Evolutionary conservation across 1,140 invertebrate genomes (phyloP).

Genomic region (Pseudobourletiella spinata): DNA sequence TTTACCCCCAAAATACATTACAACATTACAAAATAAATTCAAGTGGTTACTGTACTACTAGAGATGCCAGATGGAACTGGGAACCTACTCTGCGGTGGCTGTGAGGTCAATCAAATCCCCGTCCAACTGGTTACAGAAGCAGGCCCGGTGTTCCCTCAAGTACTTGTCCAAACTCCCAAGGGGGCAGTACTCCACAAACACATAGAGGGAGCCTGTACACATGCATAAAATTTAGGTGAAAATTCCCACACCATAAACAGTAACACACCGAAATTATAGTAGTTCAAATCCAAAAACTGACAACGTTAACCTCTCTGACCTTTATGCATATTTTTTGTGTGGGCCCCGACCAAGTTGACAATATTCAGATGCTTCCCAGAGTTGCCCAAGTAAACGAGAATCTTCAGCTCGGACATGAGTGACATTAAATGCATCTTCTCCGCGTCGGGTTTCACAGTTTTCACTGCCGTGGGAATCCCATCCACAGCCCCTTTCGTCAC

Average conservation of each 20-base stretch:
- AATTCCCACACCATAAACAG: neutral
- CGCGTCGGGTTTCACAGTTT: slow-evolving; percentile 37
- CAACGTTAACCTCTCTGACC: too few relatives aligned
- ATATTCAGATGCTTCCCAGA: slow-evolving; percentile 48
- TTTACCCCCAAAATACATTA: too few relatives aligned
- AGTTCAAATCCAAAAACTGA: neutral
- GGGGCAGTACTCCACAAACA: slow-evolving; percentile 13
- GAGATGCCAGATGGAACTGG: too few relatives aligned
- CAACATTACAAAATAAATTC: neutral
- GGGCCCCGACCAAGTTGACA: slow-evolving; percentile 49
- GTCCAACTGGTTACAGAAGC: neutral
- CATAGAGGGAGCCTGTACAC: slow-evolving; percentile 5
- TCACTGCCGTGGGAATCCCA: slow-evolving; percentile 40
- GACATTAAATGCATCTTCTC: slow-evolving; percentile 38
- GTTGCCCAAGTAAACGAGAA: slow-evolving; percentile 40
- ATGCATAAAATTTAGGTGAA: too few relatives aligned
- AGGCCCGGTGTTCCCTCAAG: neutral
- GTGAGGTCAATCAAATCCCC: neutral
- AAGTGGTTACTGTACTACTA: neutral
- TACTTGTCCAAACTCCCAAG: slow-evolving; percentile 8
- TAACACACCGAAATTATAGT: neutral
- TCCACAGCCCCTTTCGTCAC: slow-evolving; percentile 41
- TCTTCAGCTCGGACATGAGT: slow-evolving; percentile 48
- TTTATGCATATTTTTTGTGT: slow-evolving; percentile 41
- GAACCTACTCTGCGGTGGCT: neutral